These are phyloP conservation scores for Natrix natrix DNA, from an alignment of 2,797 vertebrate genomes.

Conservation along the genomic window DNA sequence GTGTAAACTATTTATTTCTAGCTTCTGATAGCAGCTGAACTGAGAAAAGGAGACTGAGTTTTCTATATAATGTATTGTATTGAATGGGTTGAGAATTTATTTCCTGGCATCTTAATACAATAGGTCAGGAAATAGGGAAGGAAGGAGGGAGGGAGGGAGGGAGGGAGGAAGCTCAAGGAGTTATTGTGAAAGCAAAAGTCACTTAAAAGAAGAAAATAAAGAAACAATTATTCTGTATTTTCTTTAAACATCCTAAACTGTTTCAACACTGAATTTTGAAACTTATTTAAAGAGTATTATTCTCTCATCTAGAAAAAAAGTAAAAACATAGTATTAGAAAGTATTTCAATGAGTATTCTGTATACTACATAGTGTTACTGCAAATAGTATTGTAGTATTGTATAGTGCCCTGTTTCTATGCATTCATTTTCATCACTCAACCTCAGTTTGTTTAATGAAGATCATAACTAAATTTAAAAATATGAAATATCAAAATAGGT, in stretches of 20 bases:
- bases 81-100: neutral
- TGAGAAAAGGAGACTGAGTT: neutral
- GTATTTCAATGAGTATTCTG: neutral
- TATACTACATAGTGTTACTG: neutral
- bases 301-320: neutral
- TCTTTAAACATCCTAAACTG: neutral
- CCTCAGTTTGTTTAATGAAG: neutral
- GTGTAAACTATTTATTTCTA: conserved; percentile 9
- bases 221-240: neutral
- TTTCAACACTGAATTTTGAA: neutral
- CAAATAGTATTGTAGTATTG: neutral
- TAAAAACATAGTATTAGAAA: neutral
- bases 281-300: neutral
- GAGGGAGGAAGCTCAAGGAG: conserved; percentile 12
- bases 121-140: neutral
- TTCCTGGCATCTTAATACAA: conserved; percentile 17
- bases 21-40: neutral
- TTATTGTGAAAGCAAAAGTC: conserved; percentile 25
- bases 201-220: conserved; percentile 25
- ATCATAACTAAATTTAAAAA: neutral
- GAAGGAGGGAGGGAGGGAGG: neutral
- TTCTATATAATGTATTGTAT: neutral
- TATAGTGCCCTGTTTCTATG: neutral
- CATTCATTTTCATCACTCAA: neutral
- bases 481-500: neutral